phyloP scores from a whole-genome alignment of 1,140 invertebrate genomes.

The Ephestia elutella region DNA sequence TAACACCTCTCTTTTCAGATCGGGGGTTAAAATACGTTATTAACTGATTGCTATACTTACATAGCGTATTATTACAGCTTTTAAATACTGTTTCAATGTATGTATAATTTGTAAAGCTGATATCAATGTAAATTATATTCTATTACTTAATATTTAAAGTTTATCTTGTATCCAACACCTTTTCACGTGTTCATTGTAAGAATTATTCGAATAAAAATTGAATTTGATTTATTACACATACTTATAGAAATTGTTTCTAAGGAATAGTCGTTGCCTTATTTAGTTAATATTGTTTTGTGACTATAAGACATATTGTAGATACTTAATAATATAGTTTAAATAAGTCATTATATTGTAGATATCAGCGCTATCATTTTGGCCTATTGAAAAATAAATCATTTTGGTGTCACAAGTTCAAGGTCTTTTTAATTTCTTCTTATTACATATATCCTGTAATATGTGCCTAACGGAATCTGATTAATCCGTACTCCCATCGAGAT shows the following conservation, averaged over 20 bases:
- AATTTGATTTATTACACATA: constrained; percentile 37
- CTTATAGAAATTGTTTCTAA: constrained; percentile 60
- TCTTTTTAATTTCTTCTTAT: not conserved
- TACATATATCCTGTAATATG: not conserved
- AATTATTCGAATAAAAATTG: constrained; percentile 42
- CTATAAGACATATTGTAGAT: constrained; percentile 70
- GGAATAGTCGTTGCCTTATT: constrained; percentile 73
- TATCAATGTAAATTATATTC: constrained; percentile 32
- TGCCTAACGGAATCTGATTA: too few relatives aligned
- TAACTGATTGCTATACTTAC: constrained; percentile 8
- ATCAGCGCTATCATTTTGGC: constrained; percentile 71
- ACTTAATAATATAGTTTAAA: constrained; percentile 60
- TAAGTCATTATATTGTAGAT: constrained; percentile 72
- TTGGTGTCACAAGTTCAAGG: constrained; percentile 62
- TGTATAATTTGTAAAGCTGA: constrained; percentile 22
- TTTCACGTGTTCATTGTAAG: constrained; percentile 58
- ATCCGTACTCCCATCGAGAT: too few relatives aligned
- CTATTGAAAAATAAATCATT: constrained; percentile 71
- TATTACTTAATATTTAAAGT: constrained; percentile 30
- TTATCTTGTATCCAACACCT: constrained; percentile 43
- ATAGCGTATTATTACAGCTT: constrained; percentile 24
- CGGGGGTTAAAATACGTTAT: too few relatives aligned
- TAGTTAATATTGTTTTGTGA: constrained; percentile 73
- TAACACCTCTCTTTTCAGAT: too few relatives aligned
- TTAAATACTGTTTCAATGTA: constrained; percentile 14